A percentile compares a stretch with the other conserved stretches of the same genome.
Conservation (phyloP, 1,140 invertebrate species). For the Trachymyrmex cornetzi region DNA sequence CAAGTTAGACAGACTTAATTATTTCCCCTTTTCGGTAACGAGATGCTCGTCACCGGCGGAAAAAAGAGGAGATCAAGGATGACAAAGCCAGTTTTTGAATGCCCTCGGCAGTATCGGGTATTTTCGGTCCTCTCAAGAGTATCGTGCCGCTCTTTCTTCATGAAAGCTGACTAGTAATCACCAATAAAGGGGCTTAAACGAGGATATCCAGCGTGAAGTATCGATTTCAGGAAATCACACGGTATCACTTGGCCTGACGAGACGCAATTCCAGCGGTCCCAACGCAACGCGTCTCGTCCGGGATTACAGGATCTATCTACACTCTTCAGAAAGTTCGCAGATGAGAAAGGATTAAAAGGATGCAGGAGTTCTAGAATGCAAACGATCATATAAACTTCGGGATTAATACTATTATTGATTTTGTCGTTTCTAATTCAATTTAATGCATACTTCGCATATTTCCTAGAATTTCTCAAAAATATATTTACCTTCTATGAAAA, state of each 20-base stretch:
- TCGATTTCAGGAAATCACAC: conserved; percentile 66
- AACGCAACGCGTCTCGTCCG: conserved; percentile 7
- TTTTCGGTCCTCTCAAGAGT: conserved; percentile 11
- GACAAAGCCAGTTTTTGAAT: conserved; percentile 34
- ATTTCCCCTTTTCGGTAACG: conserved; percentile 31
- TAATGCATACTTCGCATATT: neutral
- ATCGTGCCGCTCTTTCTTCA: conserved; percentile 30
- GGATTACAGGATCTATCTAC: conserved; percentile 34
- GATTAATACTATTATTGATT: conserved; percentile 28
- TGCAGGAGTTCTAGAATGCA: conserved; percentile 3
- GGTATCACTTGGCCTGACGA: conserved; percentile 37
- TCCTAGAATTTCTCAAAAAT: neutral
- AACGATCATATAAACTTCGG: neutral
- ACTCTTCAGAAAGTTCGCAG: conserved; percentile 12
- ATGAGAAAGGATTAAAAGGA: conserved; percentile 11
- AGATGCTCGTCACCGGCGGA: conserved; percentile 2
- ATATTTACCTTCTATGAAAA: neutral
- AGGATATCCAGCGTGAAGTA: conserved; percentile 62
- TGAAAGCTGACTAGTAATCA: conserved; percentile 63
- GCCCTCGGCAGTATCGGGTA: conserved; percentile 3
- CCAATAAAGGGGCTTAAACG: conserved; percentile 65
- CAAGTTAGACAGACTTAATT: neutral
- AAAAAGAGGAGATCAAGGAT: neutral
- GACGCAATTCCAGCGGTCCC: conserved; percentile 57
- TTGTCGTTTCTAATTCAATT: conserved; percentile 15